Percentiles rank a stretch among this genome's conserved stretches.
Evolutionary conservation across 2,888 invertebrate species (phyloP).

Genomic region (Drosophila acutilabella): DNA sequence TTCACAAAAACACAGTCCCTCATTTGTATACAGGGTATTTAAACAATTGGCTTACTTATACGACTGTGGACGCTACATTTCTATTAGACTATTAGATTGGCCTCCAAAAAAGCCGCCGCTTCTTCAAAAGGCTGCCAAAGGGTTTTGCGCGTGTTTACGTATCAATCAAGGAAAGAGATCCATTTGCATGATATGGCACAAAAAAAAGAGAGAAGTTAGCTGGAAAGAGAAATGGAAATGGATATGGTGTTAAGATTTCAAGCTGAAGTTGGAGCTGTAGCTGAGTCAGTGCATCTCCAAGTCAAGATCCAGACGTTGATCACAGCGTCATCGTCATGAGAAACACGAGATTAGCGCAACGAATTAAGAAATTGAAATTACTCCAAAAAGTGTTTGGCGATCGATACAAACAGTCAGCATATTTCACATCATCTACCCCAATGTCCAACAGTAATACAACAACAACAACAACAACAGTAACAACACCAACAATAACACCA

Average conservation of each 20-base stretch:
- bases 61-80: slow-evolving; percentile 35
- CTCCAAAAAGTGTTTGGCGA: slow-evolving; percentile 79
- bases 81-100: slow-evolving; percentile 47
- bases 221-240: slow-evolving; percentile 44
- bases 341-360: slow-evolving; percentile 83
- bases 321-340: slow-evolving; percentile 73
- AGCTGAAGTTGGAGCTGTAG: slow-evolving; percentile 20
- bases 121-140: slow-evolving; percentile 57
- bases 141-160: slow-evolving; percentile 77
- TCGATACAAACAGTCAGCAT: slow-evolving; percentile 76
- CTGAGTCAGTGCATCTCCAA: slow-evolving; percentile 54
- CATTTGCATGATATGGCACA: slow-evolving; percentile 75
- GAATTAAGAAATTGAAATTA: slow-evolving; percentile 82
- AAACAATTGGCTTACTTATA: slow-evolving; percentile 32
- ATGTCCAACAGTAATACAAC: slow-evolving; percentile 27
- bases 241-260: slow-evolving; percentile 13
- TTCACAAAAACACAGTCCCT: background rate
- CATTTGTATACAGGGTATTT: background rate
- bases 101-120: slow-evolving; percentile 35
- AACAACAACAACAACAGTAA: slow-evolving; percentile 22
- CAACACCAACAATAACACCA: slow-evolving; percentile 17
- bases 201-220: slow-evolving; percentile 50
- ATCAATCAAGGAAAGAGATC: slow-evolving; percentile 74
- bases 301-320: slow-evolving; percentile 57
- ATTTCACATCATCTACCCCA: slow-evolving; percentile 51